Evolutionary conservation across 2,888 invertebrate species (phyloP).

Genomic region (Scaptomyza polygonia): DNA sequence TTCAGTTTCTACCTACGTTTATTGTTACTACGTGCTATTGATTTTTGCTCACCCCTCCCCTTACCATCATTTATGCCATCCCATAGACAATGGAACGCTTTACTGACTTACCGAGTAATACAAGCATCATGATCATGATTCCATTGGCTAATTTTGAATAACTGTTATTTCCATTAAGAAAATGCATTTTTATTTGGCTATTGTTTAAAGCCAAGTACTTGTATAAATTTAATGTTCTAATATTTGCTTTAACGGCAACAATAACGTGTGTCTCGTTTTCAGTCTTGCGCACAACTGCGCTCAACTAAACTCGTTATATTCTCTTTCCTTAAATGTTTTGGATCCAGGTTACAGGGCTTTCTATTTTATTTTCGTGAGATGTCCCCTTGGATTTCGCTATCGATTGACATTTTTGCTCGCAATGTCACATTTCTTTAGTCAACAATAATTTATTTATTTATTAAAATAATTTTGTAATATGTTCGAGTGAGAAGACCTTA

Average conservation of each 20-base stretch:
- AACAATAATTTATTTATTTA: too few relatives aligned
- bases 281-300: constrained; percentile 72
- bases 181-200: constrained; percentile 35
- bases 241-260: constrained; percentile 2
- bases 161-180: constrained; percentile 14
- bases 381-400: constrained; percentile 19
- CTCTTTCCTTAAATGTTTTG: constrained; percentile 4
- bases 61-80: constrained; percentile 1
- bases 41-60: constrained; percentile 49
- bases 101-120: constrained; percentile 49
- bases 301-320: constrained; percentile 20
- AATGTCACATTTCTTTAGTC: constrained; percentile 13
- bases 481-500: too few relatives aligned
- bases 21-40: constrained; percentile 59
- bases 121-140: constrained; percentile 34
- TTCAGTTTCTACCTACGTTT: constrained; percentile 33
- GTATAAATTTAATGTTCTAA: constrained; percentile 15
- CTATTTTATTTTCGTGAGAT: constrained; percentile 1
- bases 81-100: constrained; percentile 1
- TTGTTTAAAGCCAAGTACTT: constrained; percentile 9
- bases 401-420: constrained; percentile 27
- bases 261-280: constrained; percentile 57
- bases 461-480: too few relatives aligned
- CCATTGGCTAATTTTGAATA: constrained; percentile 6
- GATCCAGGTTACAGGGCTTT: neutral